Conservation (phyloP, 2,888 invertebrate genomes). For the Achlya flavicornis region DNA sequence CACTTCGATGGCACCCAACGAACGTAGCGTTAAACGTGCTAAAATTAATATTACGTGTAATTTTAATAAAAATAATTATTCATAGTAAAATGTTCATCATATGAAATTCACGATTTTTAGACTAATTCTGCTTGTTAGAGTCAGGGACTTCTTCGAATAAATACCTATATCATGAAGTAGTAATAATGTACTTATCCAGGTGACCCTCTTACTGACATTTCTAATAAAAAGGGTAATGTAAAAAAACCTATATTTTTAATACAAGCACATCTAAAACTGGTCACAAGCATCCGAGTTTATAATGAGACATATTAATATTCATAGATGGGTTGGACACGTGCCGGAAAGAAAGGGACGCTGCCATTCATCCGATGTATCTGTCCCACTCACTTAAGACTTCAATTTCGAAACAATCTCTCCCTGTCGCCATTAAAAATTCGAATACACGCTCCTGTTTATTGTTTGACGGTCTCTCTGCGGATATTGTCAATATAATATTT, state of each 20-base stretch:
- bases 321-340: conserved; percentile 58
- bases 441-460: conserved; percentile 36
- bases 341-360: conserved; percentile 43
- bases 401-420: conserved; percentile 43
- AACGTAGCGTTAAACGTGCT: too few species aligned
- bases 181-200: too few species aligned
- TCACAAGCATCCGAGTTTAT: conserved; percentile 37
- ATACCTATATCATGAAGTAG: too few species aligned
- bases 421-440: conserved; percentile 36
- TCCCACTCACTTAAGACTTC: conserved; percentile 38
- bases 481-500: conserved; percentile 36
- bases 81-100: too few species aligned
- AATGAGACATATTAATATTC: conserved; percentile 65
- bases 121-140: too few species aligned
- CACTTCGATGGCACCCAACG: too few species aligned
- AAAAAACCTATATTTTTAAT: background rate
- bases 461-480: conserved; percentile 26
- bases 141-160: too few species aligned
- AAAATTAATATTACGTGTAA: too few species aligned
- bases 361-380: conserved; percentile 19
- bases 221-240: background rate
- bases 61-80: too few species aligned
- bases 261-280: conserved; percentile 13
- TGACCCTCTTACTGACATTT: too few species aligned
- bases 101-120: too few species aligned